Evolutionary conservation across 1,140 invertebrate species (phyloP).

Genomic region (Meloidogyne exigua): DNA sequence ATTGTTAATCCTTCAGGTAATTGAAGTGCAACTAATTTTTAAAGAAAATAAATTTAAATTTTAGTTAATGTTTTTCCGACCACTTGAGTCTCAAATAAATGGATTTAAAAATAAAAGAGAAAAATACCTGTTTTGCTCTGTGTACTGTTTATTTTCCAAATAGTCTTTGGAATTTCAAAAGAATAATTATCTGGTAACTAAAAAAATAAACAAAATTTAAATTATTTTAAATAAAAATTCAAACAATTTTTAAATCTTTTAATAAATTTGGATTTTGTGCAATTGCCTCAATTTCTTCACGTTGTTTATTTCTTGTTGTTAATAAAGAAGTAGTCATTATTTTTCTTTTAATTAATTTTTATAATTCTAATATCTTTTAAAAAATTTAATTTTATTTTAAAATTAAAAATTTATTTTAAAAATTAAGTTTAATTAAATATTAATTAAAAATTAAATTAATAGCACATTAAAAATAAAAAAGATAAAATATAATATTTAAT

Average conservation of each 20-base stretch:
- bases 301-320: constrained; percentile 12
- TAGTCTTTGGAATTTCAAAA: constrained; percentile 96
- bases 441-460: no score
- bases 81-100: no score
- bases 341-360: no score
- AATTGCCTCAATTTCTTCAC: constrained; percentile 37
- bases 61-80: no score
- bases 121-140: constrained; percentile 72
- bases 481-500: no score
- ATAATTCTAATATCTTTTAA: no score
- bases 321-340: not conserved
- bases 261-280: constrained; percentile 27
- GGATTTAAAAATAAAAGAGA: no score
- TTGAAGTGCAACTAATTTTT: constrained; percentile 78
- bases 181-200: constrained; percentile 88
- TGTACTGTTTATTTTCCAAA: constrained; percentile 85
- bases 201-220: constrained; percentile 11
- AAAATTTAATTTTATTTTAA: no score
- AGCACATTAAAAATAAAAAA: no score
- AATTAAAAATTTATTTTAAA: no score
- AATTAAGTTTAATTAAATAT: no score
- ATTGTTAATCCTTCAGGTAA: constrained; percentile 90
- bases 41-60: no score
- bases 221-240: constrained; percentile 4
- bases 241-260: constrained; percentile 33